Base-by-base conservation (phyloP, 2,113 vertebrate genomes). In the Myotis brandtii region DNA sequence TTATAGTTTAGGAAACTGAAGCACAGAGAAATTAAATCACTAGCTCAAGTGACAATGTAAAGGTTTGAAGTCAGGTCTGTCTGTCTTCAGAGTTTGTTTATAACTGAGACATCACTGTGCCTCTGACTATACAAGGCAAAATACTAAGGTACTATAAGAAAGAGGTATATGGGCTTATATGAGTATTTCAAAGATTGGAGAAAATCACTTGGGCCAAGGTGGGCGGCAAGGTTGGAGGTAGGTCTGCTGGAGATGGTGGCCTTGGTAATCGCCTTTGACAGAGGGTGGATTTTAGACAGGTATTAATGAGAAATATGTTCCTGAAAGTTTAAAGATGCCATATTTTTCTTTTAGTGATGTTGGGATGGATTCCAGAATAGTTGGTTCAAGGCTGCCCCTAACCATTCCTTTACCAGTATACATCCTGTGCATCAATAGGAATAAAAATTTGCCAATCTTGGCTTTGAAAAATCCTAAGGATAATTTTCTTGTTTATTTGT, bases 401-500 rank as follows among this genome's bases (percentile, higher is more conserved):
- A 34, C n/a, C 18, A 75, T 83, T 77, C 8, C 18, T 77, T 89
- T 77, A 72, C 32, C 37, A 80, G 7, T 21, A 0, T 80, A 50
- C 8, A 30, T 72, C 92, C n/a, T 75, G 21, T 40, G 43, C n/a
- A 43, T 66, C 70, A 70, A 48, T 80, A 77, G n/a, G 11, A 94
- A 17, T 92, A 17, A 30, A 81, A 40, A 59, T 37, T 76, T 92
- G 62, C 67, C 79, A 62, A 1, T 82, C 17, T 52, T 81, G 21
- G 27, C 48, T 70, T 94, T 54, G 89, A 66, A 86, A 89, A 77
- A 73, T 56, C 80, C 50, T 70, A 69, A 52, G 54, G 62, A 50
- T 86, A 83, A 59, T 32, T 48, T 37, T 80, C 32, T 76, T 93
- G 10, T 73, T 94, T 91, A 80, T 86, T 92, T 62, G 52, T 86